Evolutionary conservation across 2,888 invertebrate species (phyloP), one percentile per base, ranked within the genome.

Genomic region (Trypoxylon attenuatum): DNA sequence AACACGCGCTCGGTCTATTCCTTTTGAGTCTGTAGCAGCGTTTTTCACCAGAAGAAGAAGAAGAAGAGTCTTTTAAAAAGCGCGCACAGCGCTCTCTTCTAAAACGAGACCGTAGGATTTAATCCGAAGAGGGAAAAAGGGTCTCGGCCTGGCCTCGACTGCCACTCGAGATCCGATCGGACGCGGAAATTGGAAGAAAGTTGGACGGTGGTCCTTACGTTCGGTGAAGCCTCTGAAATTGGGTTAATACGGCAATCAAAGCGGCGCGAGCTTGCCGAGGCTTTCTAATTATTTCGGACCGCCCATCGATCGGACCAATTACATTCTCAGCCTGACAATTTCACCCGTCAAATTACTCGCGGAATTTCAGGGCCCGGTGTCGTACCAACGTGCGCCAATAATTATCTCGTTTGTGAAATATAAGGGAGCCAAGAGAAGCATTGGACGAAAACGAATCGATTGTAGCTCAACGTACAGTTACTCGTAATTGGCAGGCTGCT

Each of bases 1-100:
- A 67, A 65, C 54, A 42, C 10, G 23, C 29, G 29, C 13, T 21
- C 41, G 10, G 2, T 13, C n/a, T n/a, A n/a, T n/a, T n/a, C n/a
- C n/a, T n/a, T n/a, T n/a, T n/a, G n/a, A n/a, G n/a, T n/a, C 8
- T 10, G 33, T 13, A 10, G 13, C 1, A 10, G 33, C 6, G 1
- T 10, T 33, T 33, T 13, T 13, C 13, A 13, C 10, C n/a, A 33
- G 13, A 1, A 33, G n/a, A n/a, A 33, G 8, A 10, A 5, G 8
- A 13, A 33, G 5, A 10, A 33, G n/a, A 33, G 33, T n/a, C n/a
- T n/a, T n/a, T n/a, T n/a, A n/a, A n/a, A n/a, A n/a, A n/a, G n/a
- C n/a, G n/a, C n/a, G n/a, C 2, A 10, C 10, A 33, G 33, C 2
- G 33, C 33, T 5, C 8, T 33, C 8, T 33, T n/a, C 13, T 2